phyloP scores from a whole-genome alignment of 1,140 invertebrate genomes.

The Manduca sexta region DNA sequence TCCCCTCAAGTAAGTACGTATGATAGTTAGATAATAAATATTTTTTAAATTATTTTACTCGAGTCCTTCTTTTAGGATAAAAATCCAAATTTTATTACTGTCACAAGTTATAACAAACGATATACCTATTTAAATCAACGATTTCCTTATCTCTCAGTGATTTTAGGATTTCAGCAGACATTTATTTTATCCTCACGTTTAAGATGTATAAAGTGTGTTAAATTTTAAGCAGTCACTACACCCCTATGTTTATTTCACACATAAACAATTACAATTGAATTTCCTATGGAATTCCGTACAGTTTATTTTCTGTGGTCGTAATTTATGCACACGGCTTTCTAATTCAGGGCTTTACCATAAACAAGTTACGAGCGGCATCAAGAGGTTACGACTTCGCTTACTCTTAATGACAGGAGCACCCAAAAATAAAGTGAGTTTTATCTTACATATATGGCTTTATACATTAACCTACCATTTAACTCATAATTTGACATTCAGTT shows the following conservation, averaged over 20 bases:
- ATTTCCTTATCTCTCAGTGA: too few species aligned
- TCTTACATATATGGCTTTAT: slow-evolving; percentile 39
- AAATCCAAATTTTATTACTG: too few species aligned
- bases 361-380: slow-evolving; percentile 58
- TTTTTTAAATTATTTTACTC: too few species aligned
- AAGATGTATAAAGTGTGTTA: too few species aligned
- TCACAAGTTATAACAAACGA: too few species aligned
- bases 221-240: too few species aligned
- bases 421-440: slow-evolving; percentile 55
- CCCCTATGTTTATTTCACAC: slow-evolving; percentile 4
- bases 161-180: too few species aligned
- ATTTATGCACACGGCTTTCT: slow-evolving; percentile 44
- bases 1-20: too few species aligned
- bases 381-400: slow-evolving; percentile 47
- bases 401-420: slow-evolving; percentile 52
- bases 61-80: too few species aligned
- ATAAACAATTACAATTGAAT: slow-evolving; percentile 23
- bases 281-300: slow-evolving; percentile 13
- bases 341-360: slow-evolving; percentile 57
- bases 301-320: slow-evolving; percentile 19
- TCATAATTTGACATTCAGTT: slow-evolving; percentile 12
- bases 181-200: too few species aligned
- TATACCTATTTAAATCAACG: too few species aligned
- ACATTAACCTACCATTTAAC: slow-evolving; percentile 27
- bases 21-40: too few species aligned